These are phyloP conservation scores for Cranoglanis bouderius DNA, from an alignment of 2,113 vertebrate species.

Conservation along the genomic window DNA sequence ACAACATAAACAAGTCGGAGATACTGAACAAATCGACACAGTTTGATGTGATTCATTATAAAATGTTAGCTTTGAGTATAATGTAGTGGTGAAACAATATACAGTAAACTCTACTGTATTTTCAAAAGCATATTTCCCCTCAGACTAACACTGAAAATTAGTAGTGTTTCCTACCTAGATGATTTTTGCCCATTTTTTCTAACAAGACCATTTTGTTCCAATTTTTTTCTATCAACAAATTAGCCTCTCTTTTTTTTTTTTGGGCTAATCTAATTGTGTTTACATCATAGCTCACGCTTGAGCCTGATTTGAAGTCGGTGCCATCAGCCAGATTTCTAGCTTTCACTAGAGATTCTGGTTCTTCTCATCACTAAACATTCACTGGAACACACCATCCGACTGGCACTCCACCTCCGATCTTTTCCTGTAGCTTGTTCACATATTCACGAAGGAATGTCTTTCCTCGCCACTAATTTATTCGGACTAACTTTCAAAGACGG, in stretches of 20 bases:
- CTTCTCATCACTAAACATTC: background rate
- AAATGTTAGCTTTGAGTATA: background rate
- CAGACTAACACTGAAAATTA: background rate
- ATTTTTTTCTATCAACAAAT: background rate
- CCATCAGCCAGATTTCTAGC: background rate
- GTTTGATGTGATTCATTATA: background rate
- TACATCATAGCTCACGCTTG: background rate
- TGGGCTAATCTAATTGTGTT: background rate
- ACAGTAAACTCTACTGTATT: background rate
- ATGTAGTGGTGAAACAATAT: background rate
- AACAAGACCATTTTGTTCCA: background rate
- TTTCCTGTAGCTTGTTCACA: slow-evolving; percentile 10
- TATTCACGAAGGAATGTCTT: background rate
- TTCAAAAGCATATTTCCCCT: background rate
- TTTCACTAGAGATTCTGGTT: background rate
- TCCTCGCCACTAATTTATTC: background rate
- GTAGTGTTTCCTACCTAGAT: background rate
- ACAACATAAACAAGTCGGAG: background rate
- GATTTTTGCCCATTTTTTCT: background rate
- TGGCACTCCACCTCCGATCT: background rate
- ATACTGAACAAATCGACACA: background rate
- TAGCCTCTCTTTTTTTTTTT: background rate
- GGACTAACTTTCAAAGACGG: slow-evolving; percentile 7
- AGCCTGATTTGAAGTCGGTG: background rate
- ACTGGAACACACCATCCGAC: background rate